These are phyloP conservation scores for Phania funesta DNA, from an alignment of 2,888 invertebrate species.

Conservation along the genomic window DNA sequence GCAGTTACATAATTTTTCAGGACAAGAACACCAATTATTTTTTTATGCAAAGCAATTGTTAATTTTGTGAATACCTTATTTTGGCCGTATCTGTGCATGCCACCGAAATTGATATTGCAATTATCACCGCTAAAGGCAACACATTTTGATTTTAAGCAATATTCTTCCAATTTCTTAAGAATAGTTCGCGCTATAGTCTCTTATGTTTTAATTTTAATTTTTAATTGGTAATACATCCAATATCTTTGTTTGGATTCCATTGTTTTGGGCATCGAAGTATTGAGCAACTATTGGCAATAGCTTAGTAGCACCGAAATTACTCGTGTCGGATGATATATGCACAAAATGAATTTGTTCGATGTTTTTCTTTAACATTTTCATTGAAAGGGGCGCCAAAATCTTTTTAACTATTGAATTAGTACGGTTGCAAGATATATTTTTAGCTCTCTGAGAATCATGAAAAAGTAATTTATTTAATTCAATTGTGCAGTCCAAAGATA, in stretches of 20 bases:
- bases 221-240: slow-evolving; percentile 35
- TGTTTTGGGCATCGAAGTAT: slow-evolving; percentile 38
- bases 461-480: no score
- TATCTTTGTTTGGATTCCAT: slow-evolving; percentile 40
- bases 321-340: slow-evolving; percentile 27
- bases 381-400: slow-evolving; percentile 16
- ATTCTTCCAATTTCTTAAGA: background rate
- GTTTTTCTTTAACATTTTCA: slow-evolving; percentile 24
- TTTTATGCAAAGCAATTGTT: background rate
- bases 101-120: slow-evolving; percentile 32
- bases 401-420: slow-evolving; percentile 31
- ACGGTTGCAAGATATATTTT: slow-evolving; percentile 2
- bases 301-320: slow-evolving; percentile 34
- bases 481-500: slow-evolving; percentile 14
- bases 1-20: slow-evolving; percentile 26
- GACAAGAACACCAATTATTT: slow-evolving; percentile 11
- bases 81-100: background rate
- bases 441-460: no score
- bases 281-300: slow-evolving; percentile 25
- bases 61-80: background rate
- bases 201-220: slow-evolving; percentile 41
- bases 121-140: slow-evolving; percentile 17
- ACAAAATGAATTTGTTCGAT: slow-evolving; percentile 27
- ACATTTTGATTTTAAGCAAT: slow-evolving; percentile 10
- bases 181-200: background rate